Evolutionary conservation across 2,113 vertebrate genomes (phyloP), one percentile per base, ranked within the genome.

Genomic region (Copsychus sechellarum): DNA sequence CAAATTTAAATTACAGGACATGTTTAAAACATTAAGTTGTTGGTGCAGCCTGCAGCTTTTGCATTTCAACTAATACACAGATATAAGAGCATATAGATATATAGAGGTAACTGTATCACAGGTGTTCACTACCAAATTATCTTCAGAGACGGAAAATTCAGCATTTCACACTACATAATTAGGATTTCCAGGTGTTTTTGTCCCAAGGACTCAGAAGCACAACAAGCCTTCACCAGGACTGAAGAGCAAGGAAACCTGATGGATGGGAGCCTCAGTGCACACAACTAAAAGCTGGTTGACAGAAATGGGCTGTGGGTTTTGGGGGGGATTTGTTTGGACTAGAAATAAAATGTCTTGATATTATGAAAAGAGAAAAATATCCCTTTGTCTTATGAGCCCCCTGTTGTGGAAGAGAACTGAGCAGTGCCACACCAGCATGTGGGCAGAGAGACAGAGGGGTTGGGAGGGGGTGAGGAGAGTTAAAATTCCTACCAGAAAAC

Each of bases 401-500:
- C 12, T 17, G 50, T 10, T 42, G 53, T 8, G 34, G 81, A 53
- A 67, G 51, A 48, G 86, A 95, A 36, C 25, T 2, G 7, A 82
- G 47, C 0, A 0, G 42, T 25, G 88, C 51, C 45, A 54, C 5
- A 79, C 21, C 64, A 90, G 87, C 31, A 29, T 5, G 21, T 16
- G 88, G 85, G 70, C 76, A 86, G 60, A 69, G 33, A 82, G 53
- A 69, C 42, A 64, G 5, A 4, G 28, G 18, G 72, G 21, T 0
- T 40, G 34, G 38, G 17, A 47, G 31, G 25, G 31, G 58, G 20
- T 17, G 73, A 92, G 64, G 23, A 79, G 80, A 91, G 71, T 66
- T 96, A 93, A 92, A 95, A 96, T 69, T 80, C 93, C 87, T 91
- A 45, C 79, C 47, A 77, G 88, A 84, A 95, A 95, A 90, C 57